A percentile compares a stretch with the other conserved stretches of the same genome.
Conservation (phyloP, 1,140 invertebrate genomes). For the Nilaparvata lugens region DNA sequence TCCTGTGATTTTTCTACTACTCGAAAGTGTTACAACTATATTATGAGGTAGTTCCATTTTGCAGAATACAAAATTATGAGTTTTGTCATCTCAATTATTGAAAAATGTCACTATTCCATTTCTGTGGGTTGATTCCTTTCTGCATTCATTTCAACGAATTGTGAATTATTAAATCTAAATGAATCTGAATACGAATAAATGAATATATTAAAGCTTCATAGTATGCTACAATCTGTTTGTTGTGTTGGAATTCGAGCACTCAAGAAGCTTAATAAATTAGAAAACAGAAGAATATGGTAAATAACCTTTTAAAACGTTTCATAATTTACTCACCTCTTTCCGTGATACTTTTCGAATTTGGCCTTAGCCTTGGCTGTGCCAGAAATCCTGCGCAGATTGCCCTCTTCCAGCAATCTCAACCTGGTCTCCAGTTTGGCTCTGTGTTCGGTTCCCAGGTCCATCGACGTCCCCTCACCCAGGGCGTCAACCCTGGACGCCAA, state of each 20-base stretch:
- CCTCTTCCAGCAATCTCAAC: conserved; percentile 72
- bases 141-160: too few relatives aligned
- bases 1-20: too few relatives aligned
- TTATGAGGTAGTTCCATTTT: too few relatives aligned
- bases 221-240: neutral
- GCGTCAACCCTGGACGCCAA: conserved; percentile 92
- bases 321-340: conserved; percentile 47
- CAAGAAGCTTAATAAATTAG: neutral
- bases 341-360: conserved; percentile 86
- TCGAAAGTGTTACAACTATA: too few relatives aligned
- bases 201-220: too few relatives aligned
- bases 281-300: neutral
- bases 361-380: conserved; percentile 78
- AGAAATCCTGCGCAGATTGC: conserved; percentile 69
- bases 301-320: too few relatives aligned
- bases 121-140: too few relatives aligned
- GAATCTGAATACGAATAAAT: too few relatives aligned
- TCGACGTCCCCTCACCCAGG: conserved; percentile 71
- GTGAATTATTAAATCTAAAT: too few relatives aligned
- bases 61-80: too few relatives aligned
- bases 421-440: conserved; percentile 76
- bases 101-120: too few relatives aligned
- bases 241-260: neutral
- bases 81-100: too few relatives aligned
- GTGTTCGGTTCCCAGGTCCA: conserved; percentile 77